Conservation (phyloP, 2,113 vertebrate species). For the Platichthys stellatus region DNA sequence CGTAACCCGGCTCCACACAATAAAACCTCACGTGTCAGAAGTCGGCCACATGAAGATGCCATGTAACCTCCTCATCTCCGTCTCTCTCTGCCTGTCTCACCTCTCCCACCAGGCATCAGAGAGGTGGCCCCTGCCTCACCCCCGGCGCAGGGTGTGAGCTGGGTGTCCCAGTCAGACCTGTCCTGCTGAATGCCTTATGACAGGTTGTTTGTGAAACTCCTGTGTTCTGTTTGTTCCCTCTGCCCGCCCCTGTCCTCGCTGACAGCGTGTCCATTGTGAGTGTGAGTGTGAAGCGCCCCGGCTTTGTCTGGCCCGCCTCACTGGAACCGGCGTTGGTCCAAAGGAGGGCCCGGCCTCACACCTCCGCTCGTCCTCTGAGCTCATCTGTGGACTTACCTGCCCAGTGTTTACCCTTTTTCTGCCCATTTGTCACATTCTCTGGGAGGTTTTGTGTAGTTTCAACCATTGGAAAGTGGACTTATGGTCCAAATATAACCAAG, state of each 20-base stretch:
- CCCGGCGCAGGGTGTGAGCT: constrained; percentile 52
- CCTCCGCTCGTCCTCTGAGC: constrained; percentile 40
- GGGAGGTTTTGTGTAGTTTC: background rate
- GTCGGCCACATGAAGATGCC: constrained; percentile 18
- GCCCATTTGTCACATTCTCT: constrained; percentile 8
- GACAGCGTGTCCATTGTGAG: constrained; percentile 72
- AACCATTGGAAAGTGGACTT: background rate
- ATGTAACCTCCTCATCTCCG: background rate
- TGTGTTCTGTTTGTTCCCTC: constrained; percentile 74
- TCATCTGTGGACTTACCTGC: constrained; percentile 64
- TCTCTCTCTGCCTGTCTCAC: constrained; percentile 20
- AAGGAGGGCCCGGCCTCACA: constrained; percentile 51
- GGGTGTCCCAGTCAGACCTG: constrained; percentile 70
- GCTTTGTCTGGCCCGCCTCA: constrained; percentile 69
- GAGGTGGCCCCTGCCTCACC: constrained; percentile 68
- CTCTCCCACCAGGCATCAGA: constrained; percentile 26
- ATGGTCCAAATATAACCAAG: background rate
- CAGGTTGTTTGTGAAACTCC: constrained; percentile 80
- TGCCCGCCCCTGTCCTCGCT: constrained; percentile 66
- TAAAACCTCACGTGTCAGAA: constrained; percentile 9
- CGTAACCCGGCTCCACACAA: constrained; percentile 5
- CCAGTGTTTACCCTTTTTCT: constrained; percentile 36
- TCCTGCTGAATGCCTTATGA: constrained; percentile 77
- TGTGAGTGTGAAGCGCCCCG: constrained; percentile 67
- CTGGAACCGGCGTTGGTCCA: constrained; percentile 64